Conservation (phyloP, 2,888 invertebrate genomes). For the Latrodectus hesperus region DNA sequence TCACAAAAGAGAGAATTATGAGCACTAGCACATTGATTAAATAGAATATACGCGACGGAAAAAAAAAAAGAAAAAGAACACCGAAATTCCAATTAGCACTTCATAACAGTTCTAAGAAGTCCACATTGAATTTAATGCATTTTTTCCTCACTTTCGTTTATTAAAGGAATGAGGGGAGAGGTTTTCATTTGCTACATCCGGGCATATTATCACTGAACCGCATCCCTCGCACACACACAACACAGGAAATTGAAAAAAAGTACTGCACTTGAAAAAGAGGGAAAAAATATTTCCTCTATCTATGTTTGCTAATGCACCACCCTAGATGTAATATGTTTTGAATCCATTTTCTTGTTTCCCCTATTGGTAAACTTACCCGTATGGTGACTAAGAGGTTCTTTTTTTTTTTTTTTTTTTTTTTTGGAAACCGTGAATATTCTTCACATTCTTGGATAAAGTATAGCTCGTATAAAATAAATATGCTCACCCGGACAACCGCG, state of each 20-base stretch:
- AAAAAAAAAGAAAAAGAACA: background rate
- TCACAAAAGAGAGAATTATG: background rate
- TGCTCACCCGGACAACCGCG: too few relatives aligned
- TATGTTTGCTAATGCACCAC: background rate
- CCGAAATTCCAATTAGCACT: slow-evolving; percentile 25
- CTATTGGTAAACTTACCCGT: background rate
- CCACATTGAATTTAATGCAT: background rate
- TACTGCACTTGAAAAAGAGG: background rate
- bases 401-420: background rate
- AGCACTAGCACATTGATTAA: background rate
- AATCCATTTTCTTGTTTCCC: background rate
- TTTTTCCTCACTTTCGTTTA: slow-evolving; percentile 10
- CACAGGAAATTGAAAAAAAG: slow-evolving; percentile 34
- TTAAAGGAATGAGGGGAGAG: background rate
- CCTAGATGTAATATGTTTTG: background rate
- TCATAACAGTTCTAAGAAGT: slow-evolving; percentile 13
- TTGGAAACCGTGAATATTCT: background rate
- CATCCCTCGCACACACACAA: slow-evolving; percentile 7
- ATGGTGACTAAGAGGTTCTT: background rate
- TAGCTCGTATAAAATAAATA: too few relatives aligned
- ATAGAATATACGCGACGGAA: background rate
- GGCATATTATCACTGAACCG: slow-evolving; percentile 26
- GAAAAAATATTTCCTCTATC: background rate
- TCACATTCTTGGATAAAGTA: too few relatives aligned
- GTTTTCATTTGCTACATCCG: slow-evolving; percentile 31